Conservation (phyloP, 2,113 vertebrate genomes). For the Herpailurus yagouaroundi region DNA sequence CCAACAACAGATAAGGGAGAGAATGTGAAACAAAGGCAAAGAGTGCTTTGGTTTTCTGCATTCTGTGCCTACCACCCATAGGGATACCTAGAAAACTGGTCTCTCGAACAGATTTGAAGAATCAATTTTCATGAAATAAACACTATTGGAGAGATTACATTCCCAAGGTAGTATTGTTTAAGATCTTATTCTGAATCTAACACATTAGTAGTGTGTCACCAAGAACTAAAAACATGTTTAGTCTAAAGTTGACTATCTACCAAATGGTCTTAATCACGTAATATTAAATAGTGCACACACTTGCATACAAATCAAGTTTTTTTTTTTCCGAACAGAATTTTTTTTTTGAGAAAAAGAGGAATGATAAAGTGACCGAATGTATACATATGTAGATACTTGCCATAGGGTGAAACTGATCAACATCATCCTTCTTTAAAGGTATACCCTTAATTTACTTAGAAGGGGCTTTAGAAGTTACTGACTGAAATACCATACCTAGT, state of each 20-base stretch:
- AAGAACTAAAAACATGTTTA: conserved; percentile 36
- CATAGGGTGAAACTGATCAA: neutral
- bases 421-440: neutral
- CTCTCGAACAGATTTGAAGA: neutral
- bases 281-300: neutral
- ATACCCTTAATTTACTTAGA: neutral
- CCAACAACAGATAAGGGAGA: neutral
- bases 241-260: neutral
- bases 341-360: neutral
- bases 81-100: neutral
- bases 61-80: neutral
- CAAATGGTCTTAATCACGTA: neutral
- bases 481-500: neutral
- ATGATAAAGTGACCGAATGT: neutral
- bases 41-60: neutral
- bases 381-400: neutral
- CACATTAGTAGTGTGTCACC: neutral
- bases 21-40: neutral
- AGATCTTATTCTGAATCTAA: neutral
- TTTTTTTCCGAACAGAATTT: neutral
- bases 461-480: neutral
- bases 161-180: neutral
- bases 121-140: neutral
- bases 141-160: neutral
- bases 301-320: neutral